Percentiles rank a stretch among this genome's conserved stretches.
Evolutionary conservation across 1,140 invertebrate species (phyloP).

Genomic region (Aphidius ervi): DNA sequence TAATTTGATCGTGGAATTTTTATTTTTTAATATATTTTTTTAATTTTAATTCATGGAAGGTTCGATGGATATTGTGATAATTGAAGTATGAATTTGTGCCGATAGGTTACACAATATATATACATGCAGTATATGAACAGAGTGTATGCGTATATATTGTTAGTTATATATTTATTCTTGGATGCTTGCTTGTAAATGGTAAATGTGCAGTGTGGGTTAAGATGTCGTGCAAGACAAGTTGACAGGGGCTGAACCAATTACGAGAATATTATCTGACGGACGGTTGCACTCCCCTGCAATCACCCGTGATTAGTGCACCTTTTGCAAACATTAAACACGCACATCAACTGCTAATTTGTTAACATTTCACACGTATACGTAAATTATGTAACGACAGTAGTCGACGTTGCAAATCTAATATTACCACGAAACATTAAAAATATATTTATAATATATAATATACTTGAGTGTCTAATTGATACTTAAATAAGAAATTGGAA

Average conservation of each 20-base stretch:
- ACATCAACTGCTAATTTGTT: slow-evolving; percentile 42
- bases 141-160: slow-evolving; percentile 1
- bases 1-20: neutral
- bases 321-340: slow-evolving; percentile 19
- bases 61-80: slow-evolving; percentile 35
- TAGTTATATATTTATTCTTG: neutral
- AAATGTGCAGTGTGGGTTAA: slow-evolving; percentile 31
- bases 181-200: neutral
- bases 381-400: slow-evolving; percentile 24
- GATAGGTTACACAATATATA: slow-evolving; percentile 10
- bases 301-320: slow-evolving; percentile 44
- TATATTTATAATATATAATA: too few relatives aligned
- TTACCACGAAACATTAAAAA: too few relatives aligned
- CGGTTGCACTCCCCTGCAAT: slow-evolving; percentile 44
- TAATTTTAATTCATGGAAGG: slow-evolving; percentile 24
- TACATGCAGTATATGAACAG: neutral
- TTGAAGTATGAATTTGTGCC: slow-evolving; percentile 27
- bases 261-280: slow-evolving; percentile 44
- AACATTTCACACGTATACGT: slow-evolving; percentile 30
- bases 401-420: too few relatives aligned
- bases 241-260: slow-evolving; percentile 50
- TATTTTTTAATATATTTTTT: neutral
- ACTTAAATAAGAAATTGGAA: too few relatives aligned
- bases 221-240: slow-evolving; percentile 46
- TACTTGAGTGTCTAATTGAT: too few relatives aligned